Base-by-base conservation (phyloP, 1,140 invertebrate genomes). In the Coenobita brevimanus region DNA sequence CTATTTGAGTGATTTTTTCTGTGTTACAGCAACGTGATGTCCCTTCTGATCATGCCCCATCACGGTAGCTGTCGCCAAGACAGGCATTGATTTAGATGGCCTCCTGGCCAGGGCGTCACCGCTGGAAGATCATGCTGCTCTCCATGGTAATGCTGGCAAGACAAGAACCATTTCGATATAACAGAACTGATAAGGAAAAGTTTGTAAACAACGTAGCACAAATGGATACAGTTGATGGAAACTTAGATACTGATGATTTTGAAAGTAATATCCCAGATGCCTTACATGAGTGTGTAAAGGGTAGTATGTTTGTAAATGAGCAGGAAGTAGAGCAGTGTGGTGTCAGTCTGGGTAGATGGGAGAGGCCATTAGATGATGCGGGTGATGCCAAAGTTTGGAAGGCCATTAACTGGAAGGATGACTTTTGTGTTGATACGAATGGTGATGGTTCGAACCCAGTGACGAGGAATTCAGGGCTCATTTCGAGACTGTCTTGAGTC, bases 11-110 rank as follows among this genome's bases (percentile, higher is more conserved):
- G 36, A 78, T 24, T 78, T 78, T 78, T 3, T n/a, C 75, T 24
- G 75, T 46, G 10, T n/a, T 78, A 46, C 33, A 43, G 75, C 38
- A 43, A 78, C 3, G 75, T 78, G 41, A 78, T 54, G 38, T 78
- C 30, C 38, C 75, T n/a, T 78, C 75, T 8, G 75, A 78, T 24
- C 75, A 78, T 33, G 75, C 38, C 75, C 38, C 41, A 17, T 78
- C n/a, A 17, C 38, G 15, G 75, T 78, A 43, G 50, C 36, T 33
- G 69, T 27, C 24, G 36, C 69, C 36, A 30, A 36, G 30, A 71
- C 30, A 71, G 30, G 69, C 30, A 36, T 71, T 17, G 69, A 71
- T 71, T 13, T 71, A 36, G 69, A 71, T 4, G 36, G 10, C 6
- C 69, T 36, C 30, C 24, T 8, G 69, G 6, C 69, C 4, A 78